Evolutionary conservation across 1,140 invertebrate species (phyloP).

Genomic region (Brachionus koreanus): DNA sequence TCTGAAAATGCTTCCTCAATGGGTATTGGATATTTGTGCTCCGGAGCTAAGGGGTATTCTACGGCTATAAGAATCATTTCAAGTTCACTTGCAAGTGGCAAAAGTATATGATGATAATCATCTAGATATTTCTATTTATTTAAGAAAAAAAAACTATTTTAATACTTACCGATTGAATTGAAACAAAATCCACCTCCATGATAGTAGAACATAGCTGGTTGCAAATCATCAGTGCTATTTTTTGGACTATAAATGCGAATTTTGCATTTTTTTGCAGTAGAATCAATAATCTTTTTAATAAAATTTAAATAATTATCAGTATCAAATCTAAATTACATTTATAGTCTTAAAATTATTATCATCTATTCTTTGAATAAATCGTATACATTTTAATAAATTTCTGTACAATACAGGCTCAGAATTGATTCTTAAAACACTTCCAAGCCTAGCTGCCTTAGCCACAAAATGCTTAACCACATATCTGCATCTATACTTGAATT

Average conservation of each 20-base stretch:
- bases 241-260: conserved; percentile 2
- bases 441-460: not conserved
- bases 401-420: not conserved
- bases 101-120: not conserved
- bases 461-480: not conserved
- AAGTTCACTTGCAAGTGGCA: not conserved
- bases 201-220: not conserved
- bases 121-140: not conserved
- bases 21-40: not conserved
- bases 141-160: not conserved
- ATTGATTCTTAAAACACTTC: not conserved
- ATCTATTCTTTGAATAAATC: not conserved
- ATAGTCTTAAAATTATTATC: not conserved
- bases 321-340: not conserved
- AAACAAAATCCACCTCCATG: not conserved
- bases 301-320: not conserved
- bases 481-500: conserved; percentile 8
- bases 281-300: not conserved
- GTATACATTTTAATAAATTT: not conserved
- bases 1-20: not conserved
- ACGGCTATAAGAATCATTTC: not conserved
- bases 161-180: not conserved
- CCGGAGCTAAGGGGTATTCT: conserved; percentile 11
- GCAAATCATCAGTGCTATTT: not conserved
- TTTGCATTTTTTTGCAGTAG: not conserved